phyloP scores from a whole-genome alignment of 2,113 vertebrate genomes.

The Ptilorrhoa leucosticta region DNA sequence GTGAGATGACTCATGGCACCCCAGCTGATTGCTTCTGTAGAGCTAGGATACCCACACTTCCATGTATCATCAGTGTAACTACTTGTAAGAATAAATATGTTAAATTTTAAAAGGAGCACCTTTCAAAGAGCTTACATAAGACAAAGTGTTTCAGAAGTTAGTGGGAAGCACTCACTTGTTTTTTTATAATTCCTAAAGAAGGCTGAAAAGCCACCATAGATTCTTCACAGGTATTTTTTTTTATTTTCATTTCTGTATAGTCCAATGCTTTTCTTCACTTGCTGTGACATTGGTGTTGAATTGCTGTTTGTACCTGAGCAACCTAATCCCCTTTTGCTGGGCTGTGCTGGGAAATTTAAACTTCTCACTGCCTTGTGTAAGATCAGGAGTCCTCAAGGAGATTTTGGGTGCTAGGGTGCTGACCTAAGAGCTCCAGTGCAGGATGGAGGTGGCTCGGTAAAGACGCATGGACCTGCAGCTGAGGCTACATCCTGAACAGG shows the following conservation, averaged over 20 bases:
- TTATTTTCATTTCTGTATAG: not conserved
- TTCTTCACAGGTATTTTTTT: not conserved
- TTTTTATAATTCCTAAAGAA: not conserved
- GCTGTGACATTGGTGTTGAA: not conserved
- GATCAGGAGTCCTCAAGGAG: not conserved
- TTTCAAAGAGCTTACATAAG: not conserved
- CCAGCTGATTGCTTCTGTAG: not conserved
- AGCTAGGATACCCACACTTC: not conserved
- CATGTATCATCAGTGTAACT: not conserved
- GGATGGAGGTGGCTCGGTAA: not conserved
- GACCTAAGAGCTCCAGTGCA: not conserved
- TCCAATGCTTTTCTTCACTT: not conserved
- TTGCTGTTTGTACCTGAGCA: not conserved
- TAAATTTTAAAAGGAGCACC: not conserved
- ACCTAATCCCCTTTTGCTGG: not conserved
- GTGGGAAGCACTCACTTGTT: not conserved
- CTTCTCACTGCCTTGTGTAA: not conserved
- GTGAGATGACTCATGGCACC: not conserved
- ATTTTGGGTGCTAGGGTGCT: not conserved
- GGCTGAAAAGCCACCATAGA: not conserved
- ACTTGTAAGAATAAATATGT: not conserved
- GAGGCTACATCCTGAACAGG: not conserved
- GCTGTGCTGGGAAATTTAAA: not conserved
- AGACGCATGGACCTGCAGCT: not conserved
- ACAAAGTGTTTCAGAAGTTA: not conserved